A percentile compares a stretch with the other conserved stretches of the same genome.
These are phyloP conservation scores for Artibeus lituratus DNA, from an alignment of 2,797 vertebrate genomes.

Conservation along the genomic window DNA sequence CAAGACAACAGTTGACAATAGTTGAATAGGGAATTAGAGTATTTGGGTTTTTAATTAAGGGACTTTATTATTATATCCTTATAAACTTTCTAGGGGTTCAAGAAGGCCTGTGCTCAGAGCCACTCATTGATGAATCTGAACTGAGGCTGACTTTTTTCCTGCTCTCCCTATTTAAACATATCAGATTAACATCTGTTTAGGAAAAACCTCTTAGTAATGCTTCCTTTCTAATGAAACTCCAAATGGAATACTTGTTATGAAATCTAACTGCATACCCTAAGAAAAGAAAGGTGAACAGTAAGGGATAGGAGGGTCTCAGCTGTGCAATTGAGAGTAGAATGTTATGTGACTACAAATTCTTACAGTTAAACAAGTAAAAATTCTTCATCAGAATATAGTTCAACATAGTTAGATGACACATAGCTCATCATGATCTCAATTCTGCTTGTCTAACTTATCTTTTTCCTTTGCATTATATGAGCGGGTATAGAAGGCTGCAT, in stretches of 20 bases:
- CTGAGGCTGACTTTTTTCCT: background rate
- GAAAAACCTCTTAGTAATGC: background rate
- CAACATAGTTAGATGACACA: background rate
- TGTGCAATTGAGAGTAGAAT: background rate
- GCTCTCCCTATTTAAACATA: background rate
- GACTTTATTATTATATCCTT: background rate
- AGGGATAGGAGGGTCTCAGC: background rate
- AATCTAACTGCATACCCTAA: background rate
- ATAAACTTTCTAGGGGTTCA: background rate
- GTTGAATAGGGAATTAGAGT: background rate
- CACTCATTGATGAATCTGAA: background rate
- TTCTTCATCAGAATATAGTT: background rate
- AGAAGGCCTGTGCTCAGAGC: background rate
- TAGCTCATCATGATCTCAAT: background rate
- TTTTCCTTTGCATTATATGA: background rate
- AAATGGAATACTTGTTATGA: background rate
- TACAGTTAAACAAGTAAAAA: background rate
- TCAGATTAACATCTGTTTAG: background rate
- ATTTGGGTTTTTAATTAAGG: background rate
- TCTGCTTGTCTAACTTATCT: background rate
- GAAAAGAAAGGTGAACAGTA: background rate
- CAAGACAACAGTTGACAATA: conserved; percentile 46
- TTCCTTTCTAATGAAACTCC: background rate
- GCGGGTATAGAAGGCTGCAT: no score
- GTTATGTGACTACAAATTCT: background rate